A percentile compares a stretch with the other conserved stretches of the same genome.
These are phyloP conservation scores for Hypercompe scribonia DNA, from an alignment of 2,888 invertebrate genomes.

Conservation along the genomic window DNA sequence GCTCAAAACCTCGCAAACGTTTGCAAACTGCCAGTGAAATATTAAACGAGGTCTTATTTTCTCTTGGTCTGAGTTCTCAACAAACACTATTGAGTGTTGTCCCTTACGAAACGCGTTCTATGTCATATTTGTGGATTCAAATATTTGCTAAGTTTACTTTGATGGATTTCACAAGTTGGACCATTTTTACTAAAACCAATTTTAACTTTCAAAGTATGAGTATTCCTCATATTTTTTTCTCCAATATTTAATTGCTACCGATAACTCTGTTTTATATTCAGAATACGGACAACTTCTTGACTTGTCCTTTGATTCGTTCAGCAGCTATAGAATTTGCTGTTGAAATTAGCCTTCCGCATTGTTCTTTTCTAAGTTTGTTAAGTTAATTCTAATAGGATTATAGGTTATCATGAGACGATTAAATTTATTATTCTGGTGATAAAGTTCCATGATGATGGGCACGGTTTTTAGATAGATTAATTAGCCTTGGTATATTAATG, in stretches of 20 bases:
- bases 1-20: not conserved
- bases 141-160: not conserved
- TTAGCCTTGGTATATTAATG: not conserved
- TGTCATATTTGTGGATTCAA: not conserved
- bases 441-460: constrained; percentile 3
- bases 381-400: not conserved
- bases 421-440: not conserved
- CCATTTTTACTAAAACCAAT: not conserved
- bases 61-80: constrained; percentile 1
- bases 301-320: not conserved
- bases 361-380: not conserved
- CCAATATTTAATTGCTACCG: not conserved
- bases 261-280: not conserved
- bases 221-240: not conserved
- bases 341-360: not conserved
- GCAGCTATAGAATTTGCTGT: not conserved
- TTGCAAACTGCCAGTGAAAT: constrained; percentile 1
- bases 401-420: not conserved
- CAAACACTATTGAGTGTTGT: constrained; percentile 10
- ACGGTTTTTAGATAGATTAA: not conserved
- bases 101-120: constrained; percentile 2
- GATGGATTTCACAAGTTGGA: not conserved
- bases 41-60: not conserved
- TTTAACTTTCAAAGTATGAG: not conserved
- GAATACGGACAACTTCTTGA: not conserved